Base-by-base conservation (phyloP, 2,888 invertebrate species). In the Tetropium fuscum region DNA sequence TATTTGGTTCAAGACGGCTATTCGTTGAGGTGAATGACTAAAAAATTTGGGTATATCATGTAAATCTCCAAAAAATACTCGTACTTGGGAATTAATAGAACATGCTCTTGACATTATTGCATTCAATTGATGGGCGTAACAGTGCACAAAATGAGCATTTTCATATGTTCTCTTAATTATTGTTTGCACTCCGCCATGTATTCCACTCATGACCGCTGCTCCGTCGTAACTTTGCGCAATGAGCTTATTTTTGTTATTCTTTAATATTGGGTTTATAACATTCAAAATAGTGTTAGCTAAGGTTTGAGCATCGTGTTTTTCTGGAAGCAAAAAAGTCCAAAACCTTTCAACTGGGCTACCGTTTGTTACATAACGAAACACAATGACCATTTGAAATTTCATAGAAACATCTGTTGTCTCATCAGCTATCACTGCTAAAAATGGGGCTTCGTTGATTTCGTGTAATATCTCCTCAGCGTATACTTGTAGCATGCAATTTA, bases 401-500 rank as follows among this genome's bases (percentile, higher is more conserved):
- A 53, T 18, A 5, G 66, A 64, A 44, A 70, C 64, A 58, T 77
- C 74, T 1, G 73, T 73, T 16, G 70, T 74, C 62, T 76, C 78
- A 51, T 77, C 76, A n/a, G 69, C 68, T 58, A 74, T 70, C 7
- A 78, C 56, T 11, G 74, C 68, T 36, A 68, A 20, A 45, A 53
- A 65, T 11, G 51, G 25, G 5, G 58, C 30, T 20, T 49, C 38
- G 15, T 54, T 55, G 22, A 77, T 72, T 66, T 75, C 69, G 18
- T 49, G 49, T 5, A 36, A 16, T 34, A 77, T 71, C 53, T 69
- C 51, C 47, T 73, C 70, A 18, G 57, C 66, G 51, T 60, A 73
- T 3, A 77, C 72, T 47, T 70, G 64, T 10, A 76, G 53, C 57
- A 78, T 73, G 16, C 69, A 73, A n/a, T 75, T 63, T 41, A 79